Conservation (phyloP, 2,797 vertebrate genomes). For the Petrocephalus sullivani region DNA sequence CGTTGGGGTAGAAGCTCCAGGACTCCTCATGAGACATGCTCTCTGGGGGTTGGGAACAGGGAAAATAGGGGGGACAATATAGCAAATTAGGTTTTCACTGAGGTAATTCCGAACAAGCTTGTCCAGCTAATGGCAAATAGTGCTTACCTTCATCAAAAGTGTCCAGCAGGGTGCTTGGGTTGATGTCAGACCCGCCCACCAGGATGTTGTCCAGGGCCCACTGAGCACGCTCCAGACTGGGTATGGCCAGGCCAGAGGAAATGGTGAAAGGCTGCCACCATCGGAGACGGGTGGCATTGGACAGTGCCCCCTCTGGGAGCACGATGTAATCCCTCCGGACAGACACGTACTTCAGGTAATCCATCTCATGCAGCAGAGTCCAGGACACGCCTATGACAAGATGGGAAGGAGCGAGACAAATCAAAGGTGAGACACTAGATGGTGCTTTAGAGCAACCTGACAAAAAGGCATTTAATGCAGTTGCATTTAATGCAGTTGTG, state of each 20-base stretch:
- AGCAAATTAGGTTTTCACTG: background rate
- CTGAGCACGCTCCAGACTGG: constrained; percentile 83
- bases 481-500: background rate
- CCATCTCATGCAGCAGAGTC: constrained; percentile 95
- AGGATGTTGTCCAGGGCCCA: constrained; percentile 97
- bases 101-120: background rate
- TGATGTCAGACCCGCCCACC: constrained; percentile 94
- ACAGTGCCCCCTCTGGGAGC: constrained; percentile 81
- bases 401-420: background rate
- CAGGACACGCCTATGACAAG: constrained; percentile 79
- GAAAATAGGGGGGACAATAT: background rate
- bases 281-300: constrained; percentile 87
- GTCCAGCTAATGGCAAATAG: background rate
- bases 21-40: constrained; percentile 91
- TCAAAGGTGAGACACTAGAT: background rate
- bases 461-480: background rate
- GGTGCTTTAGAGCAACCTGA: background rate
- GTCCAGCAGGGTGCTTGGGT: constrained; percentile 89
- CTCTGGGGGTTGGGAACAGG: constrained; percentile 58
- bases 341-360: constrained; percentile 91
- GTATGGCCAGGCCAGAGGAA: constrained; percentile 74
- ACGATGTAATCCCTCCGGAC: constrained; percentile 92
- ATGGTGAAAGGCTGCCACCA: constrained; percentile 97
- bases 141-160: constrained; percentile 88
- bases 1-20: constrained; percentile 98